Percentiles rank a stretch among this genome's conserved stretches.
Conservation (phyloP, 2,888 invertebrate species). For the Sarcophaga carnaria region DNA sequence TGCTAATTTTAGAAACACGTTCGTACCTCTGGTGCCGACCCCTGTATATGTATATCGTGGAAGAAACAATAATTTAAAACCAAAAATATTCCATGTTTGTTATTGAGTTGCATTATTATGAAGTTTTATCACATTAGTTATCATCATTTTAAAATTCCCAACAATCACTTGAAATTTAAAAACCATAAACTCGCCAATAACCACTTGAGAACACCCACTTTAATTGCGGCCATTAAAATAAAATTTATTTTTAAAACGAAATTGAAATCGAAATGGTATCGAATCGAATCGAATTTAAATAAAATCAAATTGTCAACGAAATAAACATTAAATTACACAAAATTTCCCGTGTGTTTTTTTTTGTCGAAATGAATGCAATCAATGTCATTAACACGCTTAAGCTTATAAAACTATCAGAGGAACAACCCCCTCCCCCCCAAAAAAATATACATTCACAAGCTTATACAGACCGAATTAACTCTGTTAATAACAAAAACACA, state of each 20-base stretch:
- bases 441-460: too few relatives aligned
- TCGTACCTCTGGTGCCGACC: too few relatives aligned
- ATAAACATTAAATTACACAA: not conserved
- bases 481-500: constrained; percentile 34
- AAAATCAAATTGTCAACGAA: not conserved
- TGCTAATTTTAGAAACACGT: too few relatives aligned
- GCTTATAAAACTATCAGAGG: not conserved
- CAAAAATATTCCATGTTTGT: not conserved
- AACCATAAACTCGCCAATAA: not conserved
- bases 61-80: not conserved
- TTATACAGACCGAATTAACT: not conserved
- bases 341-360: not conserved
- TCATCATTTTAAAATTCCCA: not conserved
- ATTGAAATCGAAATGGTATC: not conserved
- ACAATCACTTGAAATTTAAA: constrained; percentile 28
- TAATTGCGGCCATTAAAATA: constrained; percentile 6
- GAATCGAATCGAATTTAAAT: not conserved
- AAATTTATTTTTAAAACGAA: not conserved
- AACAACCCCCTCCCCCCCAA: too few relatives aligned
- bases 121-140: constrained; percentile 22
- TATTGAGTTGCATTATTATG: not conserved
- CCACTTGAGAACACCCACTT: constrained; percentile 18
- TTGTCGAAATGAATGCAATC: constrained; percentile 29
- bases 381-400: constrained; percentile 60
- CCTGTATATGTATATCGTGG: not conserved